Percentiles rank a stretch among this genome's conserved stretches.
phyloP scores from a whole-genome alignment of 2,797 vertebrate genomes.

The Eulemur rubriventer region DNA sequence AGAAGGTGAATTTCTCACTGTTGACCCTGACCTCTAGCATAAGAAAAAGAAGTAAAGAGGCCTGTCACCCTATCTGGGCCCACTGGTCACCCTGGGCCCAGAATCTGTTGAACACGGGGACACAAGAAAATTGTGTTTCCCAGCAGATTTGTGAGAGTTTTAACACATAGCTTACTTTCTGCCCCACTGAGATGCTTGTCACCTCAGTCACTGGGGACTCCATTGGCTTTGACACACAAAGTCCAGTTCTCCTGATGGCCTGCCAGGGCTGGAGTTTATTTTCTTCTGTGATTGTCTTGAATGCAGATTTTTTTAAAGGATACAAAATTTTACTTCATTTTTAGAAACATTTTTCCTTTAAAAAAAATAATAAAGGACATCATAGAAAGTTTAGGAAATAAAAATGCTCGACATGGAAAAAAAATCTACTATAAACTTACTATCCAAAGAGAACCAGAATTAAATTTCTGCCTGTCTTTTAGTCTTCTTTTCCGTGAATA shows the following conservation, averaged over 20 bases:
- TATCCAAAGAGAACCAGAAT: not conserved
- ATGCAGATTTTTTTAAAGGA: not conserved
- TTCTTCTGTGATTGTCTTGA: not conserved
- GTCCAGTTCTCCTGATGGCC: not conserved
- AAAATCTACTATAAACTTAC: not conserved
- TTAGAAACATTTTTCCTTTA: conserved; percentile 10
- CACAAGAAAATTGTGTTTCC: not conserved
- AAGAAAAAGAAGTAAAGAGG: not conserved
- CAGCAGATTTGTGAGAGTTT: not conserved
- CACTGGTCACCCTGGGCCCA: not conserved
- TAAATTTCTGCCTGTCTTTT: not conserved
- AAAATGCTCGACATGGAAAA: not conserved
- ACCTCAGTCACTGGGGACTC: not conserved
- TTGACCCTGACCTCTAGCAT: not conserved
- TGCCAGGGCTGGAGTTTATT: not conserved
- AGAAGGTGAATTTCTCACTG: not conserved
- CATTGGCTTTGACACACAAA: not conserved
- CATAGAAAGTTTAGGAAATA: conserved; percentile 8
- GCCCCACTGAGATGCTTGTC: not conserved
- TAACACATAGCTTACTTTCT: not conserved
- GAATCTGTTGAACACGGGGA: not conserved
- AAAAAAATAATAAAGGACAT: not conserved
- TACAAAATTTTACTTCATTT: conserved; percentile 11
- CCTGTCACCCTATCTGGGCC: not conserved
- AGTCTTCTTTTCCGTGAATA: not conserved